Evolutionary conservation across 2,888 invertebrate genomes (phyloP).

Genomic region (Drosophila borealis): DNA sequence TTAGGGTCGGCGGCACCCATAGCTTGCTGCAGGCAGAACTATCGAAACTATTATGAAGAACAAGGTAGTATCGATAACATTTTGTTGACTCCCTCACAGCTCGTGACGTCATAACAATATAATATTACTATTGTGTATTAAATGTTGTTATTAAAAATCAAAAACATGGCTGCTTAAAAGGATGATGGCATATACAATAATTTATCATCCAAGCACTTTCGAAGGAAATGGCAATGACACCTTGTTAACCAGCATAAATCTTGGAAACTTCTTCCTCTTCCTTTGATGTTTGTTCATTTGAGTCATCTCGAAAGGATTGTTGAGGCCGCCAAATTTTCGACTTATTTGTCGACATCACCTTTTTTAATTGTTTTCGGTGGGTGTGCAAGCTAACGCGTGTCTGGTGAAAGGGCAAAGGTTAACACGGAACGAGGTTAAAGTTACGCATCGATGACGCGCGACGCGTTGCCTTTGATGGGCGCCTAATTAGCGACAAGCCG

Average conservation of each 20-base stretch:
- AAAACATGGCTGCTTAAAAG: no score
- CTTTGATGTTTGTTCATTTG: slow-evolving; percentile 1
- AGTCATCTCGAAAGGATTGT: slow-evolving; percentile 33
- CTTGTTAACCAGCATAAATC: not conserved
- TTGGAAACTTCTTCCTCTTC: not conserved
- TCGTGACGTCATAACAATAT: not conserved
- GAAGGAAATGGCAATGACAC: no score
- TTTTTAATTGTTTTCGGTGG: slow-evolving; percentile 57
- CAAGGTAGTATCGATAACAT: not conserved
- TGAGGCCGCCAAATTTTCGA: slow-evolving; percentile 5
- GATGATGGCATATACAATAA: no score
- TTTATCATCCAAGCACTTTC: no score
- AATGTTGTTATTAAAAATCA: no score
- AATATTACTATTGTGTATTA: no score
- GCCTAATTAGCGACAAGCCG: slow-evolving; percentile 63
- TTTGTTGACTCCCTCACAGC: no score
- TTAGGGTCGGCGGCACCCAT: no score
- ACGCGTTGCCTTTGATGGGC: slow-evolving; percentile 55
- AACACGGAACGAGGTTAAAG: slow-evolving; percentile 23
- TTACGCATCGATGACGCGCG: slow-evolving; percentile 62
- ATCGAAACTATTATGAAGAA: not conserved
- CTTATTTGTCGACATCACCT: slow-evolving; percentile 22
- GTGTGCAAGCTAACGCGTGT: slow-evolving; percentile 52
- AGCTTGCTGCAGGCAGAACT: not conserved
- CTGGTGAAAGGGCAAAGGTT: slow-evolving; percentile 35